Evolutionary conservation across 2,797 vertebrate species (phyloP).

Genomic region (Nannoperca obscura): DNA sequence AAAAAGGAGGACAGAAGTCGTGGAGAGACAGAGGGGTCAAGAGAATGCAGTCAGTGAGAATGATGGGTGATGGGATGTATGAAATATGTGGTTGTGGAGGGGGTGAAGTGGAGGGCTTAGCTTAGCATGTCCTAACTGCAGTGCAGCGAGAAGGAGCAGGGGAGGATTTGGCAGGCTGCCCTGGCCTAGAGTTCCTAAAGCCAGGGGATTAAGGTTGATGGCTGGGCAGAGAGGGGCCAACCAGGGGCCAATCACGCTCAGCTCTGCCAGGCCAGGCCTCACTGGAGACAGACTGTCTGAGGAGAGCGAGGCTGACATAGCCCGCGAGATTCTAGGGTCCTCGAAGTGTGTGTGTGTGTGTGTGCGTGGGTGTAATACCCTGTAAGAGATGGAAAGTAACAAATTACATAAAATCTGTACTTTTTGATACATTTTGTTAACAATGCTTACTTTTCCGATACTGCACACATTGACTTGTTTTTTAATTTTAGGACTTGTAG

Average conservation of each 20-base stretch:
- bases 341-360: constrained; percentile 43
- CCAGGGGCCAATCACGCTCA: constrained; percentile 76
- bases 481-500: neutral
- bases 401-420: neutral
- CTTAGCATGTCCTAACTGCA: constrained; percentile 78
- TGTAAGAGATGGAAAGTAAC: neutral
- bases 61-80: constrained; percentile 64
- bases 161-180: constrained; percentile 80
- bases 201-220: constrained; percentile 82
- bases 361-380: constrained; percentile 31
- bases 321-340: constrained; percentile 73
- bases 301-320: constrained; percentile 59
- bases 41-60: constrained; percentile 55
- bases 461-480: neutral
- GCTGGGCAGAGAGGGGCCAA: constrained; percentile 81
- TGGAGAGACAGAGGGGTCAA: constrained; percentile 13
- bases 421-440: neutral
- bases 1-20: constrained; percentile 33
- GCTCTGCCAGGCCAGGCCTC: constrained; percentile 75
- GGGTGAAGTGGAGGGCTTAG: constrained; percentile 47
- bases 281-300: constrained; percentile 84
- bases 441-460: neutral
- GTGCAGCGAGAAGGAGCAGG: constrained; percentile 61
- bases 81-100: constrained; percentile 65
- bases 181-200: constrained; percentile 79